phyloP scores from a whole-genome alignment of 2,797 vertebrate genomes.

The Acomys russatus region DNA sequence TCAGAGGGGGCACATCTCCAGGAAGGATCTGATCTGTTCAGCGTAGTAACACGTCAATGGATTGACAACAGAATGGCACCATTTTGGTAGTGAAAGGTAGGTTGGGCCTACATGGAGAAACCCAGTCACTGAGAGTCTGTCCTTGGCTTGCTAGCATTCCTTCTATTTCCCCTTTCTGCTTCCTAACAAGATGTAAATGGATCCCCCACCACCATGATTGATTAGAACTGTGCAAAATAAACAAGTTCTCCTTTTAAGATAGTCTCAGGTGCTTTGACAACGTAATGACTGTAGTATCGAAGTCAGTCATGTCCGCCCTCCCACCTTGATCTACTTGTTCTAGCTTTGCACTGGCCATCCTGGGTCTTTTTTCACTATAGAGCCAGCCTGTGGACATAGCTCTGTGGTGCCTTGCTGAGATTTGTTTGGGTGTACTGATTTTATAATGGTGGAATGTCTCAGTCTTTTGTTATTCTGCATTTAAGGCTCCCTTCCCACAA shows the following conservation, averaged over 20 bases:
- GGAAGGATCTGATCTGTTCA: background rate
- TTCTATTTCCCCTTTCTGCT: background rate
- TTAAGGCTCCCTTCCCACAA: background rate
- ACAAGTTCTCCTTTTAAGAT: background rate
- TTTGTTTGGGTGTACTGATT: background rate
- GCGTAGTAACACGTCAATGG: background rate
- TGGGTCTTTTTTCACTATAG: background rate
- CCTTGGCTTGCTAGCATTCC: background rate
- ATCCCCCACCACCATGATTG: background rate
- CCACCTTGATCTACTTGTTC: background rate
- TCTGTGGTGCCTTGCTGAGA: background rate
- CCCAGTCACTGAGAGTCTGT: background rate
- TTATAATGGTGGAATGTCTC: background rate
- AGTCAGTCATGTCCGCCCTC: background rate
- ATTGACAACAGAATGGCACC: background rate
- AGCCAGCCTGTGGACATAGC: background rate
- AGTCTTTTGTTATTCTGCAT: background rate
- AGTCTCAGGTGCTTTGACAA: background rate
- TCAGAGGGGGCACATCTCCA: background rate
- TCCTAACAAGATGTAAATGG: background rate
- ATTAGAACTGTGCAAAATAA: background rate
- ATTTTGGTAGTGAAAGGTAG: background rate
- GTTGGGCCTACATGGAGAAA: background rate
- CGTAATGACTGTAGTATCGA: background rate
- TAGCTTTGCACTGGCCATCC: background rate